Evolutionary conservation across 2,888 invertebrate genomes (phyloP), one percentile per base, ranked within the genome.

Genomic region (Temnothorax rugatulus): DNA sequence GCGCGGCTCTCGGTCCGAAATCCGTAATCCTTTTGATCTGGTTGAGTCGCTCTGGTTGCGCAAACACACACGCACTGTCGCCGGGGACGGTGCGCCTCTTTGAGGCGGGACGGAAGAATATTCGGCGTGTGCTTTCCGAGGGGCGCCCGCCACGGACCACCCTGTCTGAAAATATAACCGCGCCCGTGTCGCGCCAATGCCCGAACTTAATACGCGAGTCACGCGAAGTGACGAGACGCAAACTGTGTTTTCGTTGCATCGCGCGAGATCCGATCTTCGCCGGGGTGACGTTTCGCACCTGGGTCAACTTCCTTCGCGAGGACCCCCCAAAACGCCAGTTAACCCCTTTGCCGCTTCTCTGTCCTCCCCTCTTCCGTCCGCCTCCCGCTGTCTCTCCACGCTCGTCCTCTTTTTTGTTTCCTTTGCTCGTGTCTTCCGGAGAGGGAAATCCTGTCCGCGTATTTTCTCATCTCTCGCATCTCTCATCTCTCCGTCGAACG

Each of bases 281-380:
- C 66, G 34, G 50, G 64, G 63, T 74, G 91, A 93, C 82, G 77
- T 84, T 83, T 83, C 52, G 86, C 94, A 94, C 92, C 94, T 94
- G 94, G 92, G 91, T 93, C 94, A 94, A 94, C 94, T 94, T 94
- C 94, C 94, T 93, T 85, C 86, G 76, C 54, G 29, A 34, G 85
- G 93, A 93, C 93, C 93, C 87, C 93, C 92, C 93, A 92, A 88
- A 86, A 84, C 69, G 87, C 74, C 76, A 44, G 54, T 77, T 91
- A 77, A 92, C 90, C 90, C 91, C 87, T 92, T 90, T 75, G 54
- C 21, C 41, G 41, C 57, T 52, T 52, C 52, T 52, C n/a, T 52
- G 1, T 2, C 2, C 8, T n/a, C 7, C 52, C n/a, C 41, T 50
- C 8, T n/a, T 9, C 52, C 9, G 0, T 9, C 52, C 9, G 13